Conservation (phyloP, 2,888 invertebrate genomes). For the Ametastegia equiseti region DNA sequence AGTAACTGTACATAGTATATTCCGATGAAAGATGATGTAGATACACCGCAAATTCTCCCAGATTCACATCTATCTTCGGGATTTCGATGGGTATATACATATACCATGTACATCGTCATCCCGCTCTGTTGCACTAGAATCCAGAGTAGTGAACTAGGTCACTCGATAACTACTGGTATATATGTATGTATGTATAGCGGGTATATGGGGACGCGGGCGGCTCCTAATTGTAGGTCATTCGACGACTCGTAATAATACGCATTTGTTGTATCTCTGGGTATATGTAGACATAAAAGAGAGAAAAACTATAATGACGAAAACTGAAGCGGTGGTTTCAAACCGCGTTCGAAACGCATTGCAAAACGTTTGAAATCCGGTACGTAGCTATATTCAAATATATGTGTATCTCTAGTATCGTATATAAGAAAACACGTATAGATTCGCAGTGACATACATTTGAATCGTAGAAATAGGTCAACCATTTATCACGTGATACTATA, state of each 20-base stretch:
- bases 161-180: constrained; percentile 37
- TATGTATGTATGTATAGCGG: not conserved
- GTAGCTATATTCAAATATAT: not conserved
- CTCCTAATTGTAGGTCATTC: constrained; percentile 34
- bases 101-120: constrained; percentile 22
- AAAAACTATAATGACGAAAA: constrained; percentile 6
- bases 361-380: not conserved
- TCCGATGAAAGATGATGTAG: not conserved
- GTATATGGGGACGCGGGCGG: constrained; percentile 6
- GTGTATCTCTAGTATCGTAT: not conserved
- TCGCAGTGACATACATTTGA: constrained; percentile 2
- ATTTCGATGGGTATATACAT: no score
- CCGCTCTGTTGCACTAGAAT: constrained; percentile 25
- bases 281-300: not conserved
- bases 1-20: not conserved
- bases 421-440: not conserved
- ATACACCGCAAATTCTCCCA: not conserved
- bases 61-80: not conserved
- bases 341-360: not conserved
- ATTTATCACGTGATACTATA: constrained; percentile 1
- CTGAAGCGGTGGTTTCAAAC: not conserved
- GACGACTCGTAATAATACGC: not conserved
- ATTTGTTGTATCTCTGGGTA: not conserved
- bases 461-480: constrained; percentile 19
- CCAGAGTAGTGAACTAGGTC: constrained; percentile 38